These are phyloP conservation scores for Sciaenops ocellatus DNA, from an alignment of 2,797 vertebrate species.

Conservation along the genomic window DNA sequence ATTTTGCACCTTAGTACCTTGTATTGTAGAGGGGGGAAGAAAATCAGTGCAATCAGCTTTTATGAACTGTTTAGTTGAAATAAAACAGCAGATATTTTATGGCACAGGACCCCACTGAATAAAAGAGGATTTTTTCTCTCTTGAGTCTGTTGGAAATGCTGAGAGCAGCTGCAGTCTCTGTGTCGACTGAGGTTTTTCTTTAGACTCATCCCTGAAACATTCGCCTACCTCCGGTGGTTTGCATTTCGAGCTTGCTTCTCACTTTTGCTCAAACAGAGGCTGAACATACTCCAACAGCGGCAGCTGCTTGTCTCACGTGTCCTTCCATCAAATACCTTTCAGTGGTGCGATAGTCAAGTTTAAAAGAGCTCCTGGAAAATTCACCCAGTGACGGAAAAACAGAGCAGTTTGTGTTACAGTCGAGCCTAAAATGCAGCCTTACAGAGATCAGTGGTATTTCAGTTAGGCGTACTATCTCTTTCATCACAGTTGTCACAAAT, in stretches of 20 bases:
- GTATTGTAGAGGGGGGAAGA: not conserved
- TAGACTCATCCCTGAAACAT: not conserved
- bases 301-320: slow-evolving; percentile 17
- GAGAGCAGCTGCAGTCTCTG: slow-evolving; percentile 10
- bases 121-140: slow-evolving; percentile 9
- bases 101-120: not conserved
- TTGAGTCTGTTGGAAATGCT: slow-evolving; percentile 4
- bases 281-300: slow-evolving; percentile 35
- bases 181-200: slow-evolving; percentile 6
- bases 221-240: slow-evolving; percentile 34
- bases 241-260: slow-evolving; percentile 11
- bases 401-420: slow-evolving; percentile 6
- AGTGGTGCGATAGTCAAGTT: slow-evolving; percentile 24
- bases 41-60: not conserved
- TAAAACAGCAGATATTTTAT: slow-evolving; percentile 6
- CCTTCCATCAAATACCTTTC: slow-evolving; percentile 41
- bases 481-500: slow-evolving; percentile 37
- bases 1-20: not conserved
- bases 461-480: slow-evolving; percentile 1
- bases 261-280: slow-evolving; percentile 7
- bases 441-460: slow-evolving; percentile 31
- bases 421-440: slow-evolving; percentile 13
- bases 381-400: slow-evolving; percentile 10
- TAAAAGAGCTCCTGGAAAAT: slow-evolving; percentile 31
- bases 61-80: not conserved